These are phyloP conservation scores for Buathra laborator DNA, from an alignment of 2,888 invertebrate species.

Conservation along the genomic window DNA sequence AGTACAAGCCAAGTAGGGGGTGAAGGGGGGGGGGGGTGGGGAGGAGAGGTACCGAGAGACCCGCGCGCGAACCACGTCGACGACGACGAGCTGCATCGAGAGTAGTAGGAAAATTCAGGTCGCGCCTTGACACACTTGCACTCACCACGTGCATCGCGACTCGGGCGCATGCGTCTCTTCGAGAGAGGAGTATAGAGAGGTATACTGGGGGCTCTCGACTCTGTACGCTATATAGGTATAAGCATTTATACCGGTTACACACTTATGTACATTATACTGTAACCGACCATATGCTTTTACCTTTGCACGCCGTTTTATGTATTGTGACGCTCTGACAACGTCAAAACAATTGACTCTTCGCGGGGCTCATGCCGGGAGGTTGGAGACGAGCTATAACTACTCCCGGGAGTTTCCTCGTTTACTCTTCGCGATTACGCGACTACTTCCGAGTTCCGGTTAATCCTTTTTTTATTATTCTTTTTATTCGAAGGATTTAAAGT, in stretches of 20 bases:
- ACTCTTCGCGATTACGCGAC: slow-evolving; percentile 26
- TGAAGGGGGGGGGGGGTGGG: slow-evolving; percentile 31
- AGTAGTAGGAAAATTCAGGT: slow-evolving; percentile 85
- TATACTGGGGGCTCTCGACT: background rate
- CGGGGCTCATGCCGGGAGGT: background rate
- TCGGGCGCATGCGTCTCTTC: slow-evolving; percentile 77
- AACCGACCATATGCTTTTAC: slow-evolving; percentile 26
- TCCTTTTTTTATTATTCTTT: slow-evolving; percentile 10
- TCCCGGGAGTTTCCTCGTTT: slow-evolving; percentile 27
- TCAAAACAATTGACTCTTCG: slow-evolving; percentile 26
- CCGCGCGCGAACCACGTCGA: slow-evolving; percentile 44
- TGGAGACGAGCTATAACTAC: background rate
- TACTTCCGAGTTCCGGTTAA: slow-evolving; percentile 31
- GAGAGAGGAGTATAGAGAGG: slow-evolving; percentile 43
- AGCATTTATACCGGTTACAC: slow-evolving; percentile 27
- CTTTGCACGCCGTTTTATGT: slow-evolving; percentile 32
- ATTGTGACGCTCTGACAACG: slow-evolving; percentile 7
- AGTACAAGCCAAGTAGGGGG: slow-evolving; percentile 65
- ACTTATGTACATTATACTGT: slow-evolving; percentile 4
- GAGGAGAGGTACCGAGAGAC: slow-evolving; percentile 37
- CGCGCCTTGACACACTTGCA: slow-evolving; percentile 85
- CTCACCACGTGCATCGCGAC: slow-evolving; percentile 84
- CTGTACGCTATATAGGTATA: slow-evolving; percentile 16
- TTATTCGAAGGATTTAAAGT: background rate
- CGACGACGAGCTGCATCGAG: slow-evolving; percentile 67